Conservation (phyloP, 2,797 vertebrate genomes). For the Prunella strophiata region DNA sequence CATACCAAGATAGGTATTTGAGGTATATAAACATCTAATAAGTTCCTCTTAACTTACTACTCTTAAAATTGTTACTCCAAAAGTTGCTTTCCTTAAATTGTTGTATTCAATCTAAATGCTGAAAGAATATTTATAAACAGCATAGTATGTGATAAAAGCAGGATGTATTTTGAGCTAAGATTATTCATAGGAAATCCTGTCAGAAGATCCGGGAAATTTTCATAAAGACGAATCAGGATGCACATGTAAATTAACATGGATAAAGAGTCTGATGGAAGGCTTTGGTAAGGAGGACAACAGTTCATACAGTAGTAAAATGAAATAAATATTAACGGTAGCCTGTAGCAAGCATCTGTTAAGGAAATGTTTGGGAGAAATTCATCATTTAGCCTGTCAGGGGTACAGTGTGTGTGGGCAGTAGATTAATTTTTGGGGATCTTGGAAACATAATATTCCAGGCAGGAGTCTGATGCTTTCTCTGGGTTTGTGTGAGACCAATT, state of each 20-base stretch:
- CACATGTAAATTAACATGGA: neutral
- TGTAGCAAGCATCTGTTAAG: neutral
- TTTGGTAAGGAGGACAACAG: neutral
- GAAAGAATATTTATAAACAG: neutral
- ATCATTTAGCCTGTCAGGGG: neutral
- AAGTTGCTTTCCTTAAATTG: neutral
- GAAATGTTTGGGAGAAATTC: neutral
- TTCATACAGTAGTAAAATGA: neutral
- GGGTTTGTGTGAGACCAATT: neutral
- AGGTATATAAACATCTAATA: neutral
- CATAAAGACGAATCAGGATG: neutral
- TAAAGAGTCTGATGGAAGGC: neutral
- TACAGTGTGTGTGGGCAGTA: neutral
- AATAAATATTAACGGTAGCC: neutral
- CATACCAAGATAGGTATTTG: neutral
- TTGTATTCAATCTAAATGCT: neutral
- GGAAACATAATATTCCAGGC: neutral
- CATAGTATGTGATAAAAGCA: neutral
- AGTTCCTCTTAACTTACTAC: neutral
- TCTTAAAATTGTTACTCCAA: neutral
- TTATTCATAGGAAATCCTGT: neutral
- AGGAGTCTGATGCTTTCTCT: neutral
- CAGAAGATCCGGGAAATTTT: neutral
- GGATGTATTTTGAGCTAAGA: neutral
- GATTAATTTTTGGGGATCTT: neutral